These are phyloP conservation scores for Henricia sp. DNA, from an alignment of 53 echinoderm and acorn worm genomes.

Conservation along the genomic window DNA sequence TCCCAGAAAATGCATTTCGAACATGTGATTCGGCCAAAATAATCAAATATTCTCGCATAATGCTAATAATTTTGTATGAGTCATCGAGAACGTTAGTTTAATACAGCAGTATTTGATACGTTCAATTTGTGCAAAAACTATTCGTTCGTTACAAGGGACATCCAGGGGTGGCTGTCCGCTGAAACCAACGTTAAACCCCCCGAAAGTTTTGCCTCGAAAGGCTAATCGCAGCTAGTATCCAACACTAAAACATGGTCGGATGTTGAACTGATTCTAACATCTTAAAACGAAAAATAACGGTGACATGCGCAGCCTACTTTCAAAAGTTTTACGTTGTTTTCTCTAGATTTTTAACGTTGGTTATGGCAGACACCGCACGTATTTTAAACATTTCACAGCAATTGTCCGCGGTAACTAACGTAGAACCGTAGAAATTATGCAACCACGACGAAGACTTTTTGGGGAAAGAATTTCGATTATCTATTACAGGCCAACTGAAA, in stretches of 20 bases:
- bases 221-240: background rate
- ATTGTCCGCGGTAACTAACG: constrained; percentile 25
- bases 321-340: background rate
- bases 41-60: constrained; percentile 11
- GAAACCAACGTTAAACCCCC: constrained; percentile 6
- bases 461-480: constrained; percentile 5
- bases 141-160: constrained; percentile 7
- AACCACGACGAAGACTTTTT: background rate
- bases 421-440: background rate
- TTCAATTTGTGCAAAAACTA: background rate
- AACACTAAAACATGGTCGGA: background rate
- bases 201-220: background rate
- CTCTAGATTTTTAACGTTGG: background rate
- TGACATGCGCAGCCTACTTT: background rate
- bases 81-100: background rate
- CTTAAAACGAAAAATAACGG: background rate
- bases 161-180: constrained; percentile 6
- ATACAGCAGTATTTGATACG: background rate
- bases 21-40: background rate
- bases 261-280: background rate
- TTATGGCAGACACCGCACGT: background rate
- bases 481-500: background rate
- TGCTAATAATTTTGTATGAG: background rate
- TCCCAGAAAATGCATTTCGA: background rate
- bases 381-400: constrained; percentile 6